phyloP scores from a whole-genome alignment of 1,140 invertebrate genomes.

The Carcinoscorpius rotundicauda region DNA sequence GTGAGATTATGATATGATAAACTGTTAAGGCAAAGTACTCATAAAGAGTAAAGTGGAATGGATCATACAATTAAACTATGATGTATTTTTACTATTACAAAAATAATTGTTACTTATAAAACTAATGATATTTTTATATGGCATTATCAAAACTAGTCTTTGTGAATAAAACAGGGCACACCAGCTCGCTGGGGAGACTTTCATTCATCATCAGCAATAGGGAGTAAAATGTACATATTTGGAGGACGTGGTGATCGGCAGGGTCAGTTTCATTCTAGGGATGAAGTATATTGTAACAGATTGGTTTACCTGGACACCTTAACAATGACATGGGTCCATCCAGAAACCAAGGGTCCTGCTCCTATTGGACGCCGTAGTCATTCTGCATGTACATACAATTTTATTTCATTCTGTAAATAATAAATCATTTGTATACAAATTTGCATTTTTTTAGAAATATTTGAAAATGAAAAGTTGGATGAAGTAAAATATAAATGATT shows the following conservation, averaged over 20 bases:
- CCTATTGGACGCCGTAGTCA: constrained; percentile 67
- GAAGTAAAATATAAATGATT: no score
- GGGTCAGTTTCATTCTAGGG: constrained; percentile 45
- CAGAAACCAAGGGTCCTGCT: constrained; percentile 41
- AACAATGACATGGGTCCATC: constrained; percentile 51
- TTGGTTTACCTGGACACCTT: constrained; percentile 61
- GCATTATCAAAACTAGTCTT: no score
- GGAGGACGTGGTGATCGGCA: constrained; percentile 62
- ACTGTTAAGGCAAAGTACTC: no score
- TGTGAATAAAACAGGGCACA: constrained; percentile 32
- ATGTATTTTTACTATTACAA: no score
- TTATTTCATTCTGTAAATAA: neutral
- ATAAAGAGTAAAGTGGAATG: no score
- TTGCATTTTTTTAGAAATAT: no score
- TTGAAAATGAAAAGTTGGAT: no score
- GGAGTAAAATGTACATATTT: constrained; percentile 67
- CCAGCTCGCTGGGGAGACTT: constrained; percentile 68
- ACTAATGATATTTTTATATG: no score
- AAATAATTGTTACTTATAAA: no score
- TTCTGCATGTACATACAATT: constrained; percentile 65
- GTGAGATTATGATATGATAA: no score
- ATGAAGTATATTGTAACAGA: constrained; percentile 62
- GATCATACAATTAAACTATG: no score
- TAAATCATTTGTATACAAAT: no score
- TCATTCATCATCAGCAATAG: constrained; percentile 62